These are phyloP conservation scores for Cavia porcellus DNA, from an alignment of 2,113 vertebrate genomes.

Conservation along the genomic window DNA sequence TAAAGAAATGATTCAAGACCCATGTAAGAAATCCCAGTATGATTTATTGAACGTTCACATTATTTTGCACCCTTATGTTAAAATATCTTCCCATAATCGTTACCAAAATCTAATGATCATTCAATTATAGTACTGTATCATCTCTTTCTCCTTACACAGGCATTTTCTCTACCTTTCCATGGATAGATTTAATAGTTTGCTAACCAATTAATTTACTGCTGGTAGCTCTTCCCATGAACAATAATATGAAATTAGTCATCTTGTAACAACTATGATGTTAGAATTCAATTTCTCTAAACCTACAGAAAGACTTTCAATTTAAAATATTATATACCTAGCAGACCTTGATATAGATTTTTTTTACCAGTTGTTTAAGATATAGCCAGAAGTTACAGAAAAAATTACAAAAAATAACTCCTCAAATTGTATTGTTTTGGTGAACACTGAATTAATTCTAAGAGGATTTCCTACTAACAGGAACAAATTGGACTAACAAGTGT, in stretches of 20 bases:
- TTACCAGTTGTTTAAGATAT: neutral
- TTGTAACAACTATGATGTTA: neutral
- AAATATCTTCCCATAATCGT: neutral
- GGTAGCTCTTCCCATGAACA: neutral
- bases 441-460: neutral
- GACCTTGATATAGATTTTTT: neutral
- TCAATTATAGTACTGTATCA: neutral
- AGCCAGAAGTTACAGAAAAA: neutral
- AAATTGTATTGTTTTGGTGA: neutral
- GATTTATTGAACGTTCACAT: neutral
- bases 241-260: neutral
- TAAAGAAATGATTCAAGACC: neutral
- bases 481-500: neutral
- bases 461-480: neutral
- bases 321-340: neutral
- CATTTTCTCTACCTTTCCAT: neutral
- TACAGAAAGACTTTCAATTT: conserved; percentile 9
- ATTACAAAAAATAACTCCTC: neutral
- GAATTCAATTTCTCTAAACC: neutral
- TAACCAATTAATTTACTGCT: neutral
- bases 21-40: neutral
- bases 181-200: neutral
- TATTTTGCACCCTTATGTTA: neutral
- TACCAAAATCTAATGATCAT: conserved; percentile 11
- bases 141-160: neutral